phyloP scores from a whole-genome alignment of 2,797 vertebrate species.

The Eutrigla gurnardus region DNA sequence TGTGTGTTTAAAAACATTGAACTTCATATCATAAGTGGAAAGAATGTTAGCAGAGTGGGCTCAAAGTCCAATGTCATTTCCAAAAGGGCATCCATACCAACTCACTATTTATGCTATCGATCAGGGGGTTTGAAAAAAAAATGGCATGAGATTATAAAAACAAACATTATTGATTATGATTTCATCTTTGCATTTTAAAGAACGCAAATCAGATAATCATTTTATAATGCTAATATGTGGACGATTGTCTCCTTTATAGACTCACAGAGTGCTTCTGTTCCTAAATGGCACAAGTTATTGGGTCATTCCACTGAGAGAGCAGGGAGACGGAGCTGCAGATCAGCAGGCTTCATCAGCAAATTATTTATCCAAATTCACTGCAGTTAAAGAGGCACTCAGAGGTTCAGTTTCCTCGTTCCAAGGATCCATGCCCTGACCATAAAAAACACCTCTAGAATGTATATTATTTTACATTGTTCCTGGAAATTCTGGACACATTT shows the following conservation, averaged over 20 bases:
- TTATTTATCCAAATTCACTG: constrained; percentile 36
- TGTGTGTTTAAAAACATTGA: not conserved
- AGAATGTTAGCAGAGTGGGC: not conserved
- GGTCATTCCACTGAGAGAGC: constrained; percentile 18
- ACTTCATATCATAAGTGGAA: not conserved
- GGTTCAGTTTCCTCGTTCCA: constrained; percentile 2
- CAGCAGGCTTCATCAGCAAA: constrained; percentile 16
- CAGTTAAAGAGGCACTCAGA: constrained; percentile 24
- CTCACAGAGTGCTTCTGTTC: constrained; percentile 2
- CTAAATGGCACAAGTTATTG: constrained; percentile 13
- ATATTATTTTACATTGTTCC: not conserved
- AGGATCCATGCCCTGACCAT: not conserved
- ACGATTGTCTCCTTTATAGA: constrained; percentile 5
- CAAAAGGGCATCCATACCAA: not conserved
- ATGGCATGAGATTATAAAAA: too few relatives aligned
- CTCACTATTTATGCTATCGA: not conserved
- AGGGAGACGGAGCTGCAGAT: constrained; percentile 19
- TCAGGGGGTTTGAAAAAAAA: not conserved
- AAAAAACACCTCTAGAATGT: constrained; percentile 9
- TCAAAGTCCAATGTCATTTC: not conserved
- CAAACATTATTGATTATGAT: not conserved
- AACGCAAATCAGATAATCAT: not conserved
- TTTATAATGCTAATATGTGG: constrained; percentile 8
- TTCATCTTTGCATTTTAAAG: not conserved
- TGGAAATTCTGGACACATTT: not conserved